phyloP scores from a whole-genome alignment of 2,797 vertebrate species.

The Spatula clypeata region DNA sequence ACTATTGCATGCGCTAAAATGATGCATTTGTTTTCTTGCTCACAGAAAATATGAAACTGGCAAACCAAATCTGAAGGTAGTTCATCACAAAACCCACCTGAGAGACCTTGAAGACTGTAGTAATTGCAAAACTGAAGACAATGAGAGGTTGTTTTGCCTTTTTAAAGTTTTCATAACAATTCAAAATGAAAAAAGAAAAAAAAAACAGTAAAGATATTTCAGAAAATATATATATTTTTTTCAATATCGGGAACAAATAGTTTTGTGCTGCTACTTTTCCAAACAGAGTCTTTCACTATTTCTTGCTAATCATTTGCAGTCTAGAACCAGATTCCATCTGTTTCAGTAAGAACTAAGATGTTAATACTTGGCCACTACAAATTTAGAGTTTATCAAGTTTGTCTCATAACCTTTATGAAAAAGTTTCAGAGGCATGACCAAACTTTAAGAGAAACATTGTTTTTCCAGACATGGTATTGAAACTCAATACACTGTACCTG shows the following conservation, averaged over 20 bases:
- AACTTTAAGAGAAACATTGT: conserved; percentile 32
- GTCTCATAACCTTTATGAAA: conserved; percentile 7
- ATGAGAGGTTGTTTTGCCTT: fast-evolving
- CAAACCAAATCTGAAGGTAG: not conserved
- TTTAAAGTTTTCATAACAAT: not conserved
- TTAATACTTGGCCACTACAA: not conserved
- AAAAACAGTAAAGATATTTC: not conserved
- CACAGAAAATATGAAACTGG: conserved; percentile 17
- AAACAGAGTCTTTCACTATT: not conserved
- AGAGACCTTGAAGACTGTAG: not conserved
- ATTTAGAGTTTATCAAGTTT: conserved; percentile 40
- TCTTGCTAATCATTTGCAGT: not conserved
- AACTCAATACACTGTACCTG: conserved; percentile 50
- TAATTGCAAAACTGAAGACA: not conserved
- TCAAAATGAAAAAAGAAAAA: not conserved
- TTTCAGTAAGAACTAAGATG: not conserved
- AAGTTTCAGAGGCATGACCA: not conserved
- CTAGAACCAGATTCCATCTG: conserved; percentile 18
- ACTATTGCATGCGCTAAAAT: conserved; percentile 15
- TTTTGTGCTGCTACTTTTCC: not conserved
- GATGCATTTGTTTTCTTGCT: not conserved
- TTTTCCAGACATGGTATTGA: conserved; percentile 61
- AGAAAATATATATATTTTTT: not conserved
- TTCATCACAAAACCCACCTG: conserved; percentile 11
- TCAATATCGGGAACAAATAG: not conserved